Conservation (phyloP, 2,797 vertebrate genomes). For the Megaceryle alcyon region DNA sequence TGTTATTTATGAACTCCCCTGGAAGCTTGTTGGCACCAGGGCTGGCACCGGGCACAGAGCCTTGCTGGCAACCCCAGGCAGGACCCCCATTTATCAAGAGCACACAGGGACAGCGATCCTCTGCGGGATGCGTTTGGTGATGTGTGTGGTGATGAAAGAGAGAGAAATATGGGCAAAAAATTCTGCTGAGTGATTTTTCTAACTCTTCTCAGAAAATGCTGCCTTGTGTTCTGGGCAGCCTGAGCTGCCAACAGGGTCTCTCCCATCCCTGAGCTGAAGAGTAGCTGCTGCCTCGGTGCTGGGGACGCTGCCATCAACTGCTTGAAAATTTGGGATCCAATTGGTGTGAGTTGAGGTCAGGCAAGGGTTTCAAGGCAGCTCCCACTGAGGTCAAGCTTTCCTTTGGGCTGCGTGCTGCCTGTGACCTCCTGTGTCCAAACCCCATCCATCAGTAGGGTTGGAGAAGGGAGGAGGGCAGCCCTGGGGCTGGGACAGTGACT, state of each 20-base stretch:
- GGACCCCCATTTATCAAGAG: constrained; percentile 17
- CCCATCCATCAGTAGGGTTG: not conserved
- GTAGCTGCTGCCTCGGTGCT: not conserved
- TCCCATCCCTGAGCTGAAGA: not conserved
- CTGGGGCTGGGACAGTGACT: not conserved
- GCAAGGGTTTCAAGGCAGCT: not conserved
- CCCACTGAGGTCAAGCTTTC: not conserved
- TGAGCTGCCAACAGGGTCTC: not conserved
- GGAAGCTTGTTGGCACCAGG: constrained; percentile 3
- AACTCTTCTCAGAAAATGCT: not conserved
- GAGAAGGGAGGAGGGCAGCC: not conserved
- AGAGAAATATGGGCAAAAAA: not conserved
- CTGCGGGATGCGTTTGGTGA: not conserved
- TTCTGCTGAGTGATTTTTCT: not conserved
- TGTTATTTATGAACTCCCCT: constrained; percentile 39
- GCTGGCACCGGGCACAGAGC: not conserved
- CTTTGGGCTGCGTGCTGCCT: not conserved
- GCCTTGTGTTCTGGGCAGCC: not conserved
- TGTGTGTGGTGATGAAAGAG: not conserved
- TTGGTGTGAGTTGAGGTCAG: not conserved
- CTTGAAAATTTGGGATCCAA: not conserved
- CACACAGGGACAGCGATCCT: not conserved
- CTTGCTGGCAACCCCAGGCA: not conserved
- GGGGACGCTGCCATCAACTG: not conserved
- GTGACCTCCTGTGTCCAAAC: not conserved